phyloP scores from a whole-genome alignment of 2,888 invertebrate species.

The Epirrhoe tristata region DNA sequence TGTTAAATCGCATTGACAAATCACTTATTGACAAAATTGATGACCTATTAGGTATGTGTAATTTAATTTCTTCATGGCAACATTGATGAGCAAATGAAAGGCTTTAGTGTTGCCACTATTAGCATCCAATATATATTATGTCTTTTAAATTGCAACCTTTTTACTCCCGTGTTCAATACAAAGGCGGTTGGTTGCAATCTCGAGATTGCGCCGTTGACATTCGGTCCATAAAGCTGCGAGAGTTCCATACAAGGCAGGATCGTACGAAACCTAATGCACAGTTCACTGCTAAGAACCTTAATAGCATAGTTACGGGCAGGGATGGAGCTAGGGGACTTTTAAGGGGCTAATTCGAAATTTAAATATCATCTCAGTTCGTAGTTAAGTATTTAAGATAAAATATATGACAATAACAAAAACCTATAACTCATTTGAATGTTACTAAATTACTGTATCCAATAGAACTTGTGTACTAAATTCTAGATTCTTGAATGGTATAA shows the following conservation, averaged over 20 bases:
- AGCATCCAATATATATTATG: neutral
- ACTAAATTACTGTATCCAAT: too few species aligned
- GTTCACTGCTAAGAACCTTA: slow-evolving; percentile 35
- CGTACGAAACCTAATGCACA: slow-evolving; percentile 37
- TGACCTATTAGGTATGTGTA: too few species aligned
- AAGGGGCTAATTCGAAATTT: neutral
- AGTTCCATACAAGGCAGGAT: slow-evolving; percentile 40
- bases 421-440: too few species aligned
- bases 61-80: too few species aligned
- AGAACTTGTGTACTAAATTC: too few species aligned
- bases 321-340: neutral
- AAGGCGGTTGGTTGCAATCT: neutral
- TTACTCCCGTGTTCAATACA: neutral
- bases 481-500: too few species aligned
- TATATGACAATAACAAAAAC: too few species aligned
- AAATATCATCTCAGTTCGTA: neutral
- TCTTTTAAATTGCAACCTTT: neutral
- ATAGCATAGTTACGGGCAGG: slow-evolving; percentile 25
- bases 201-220: slow-evolving; percentile 28
- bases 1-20: too few species aligned
- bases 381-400: too few species aligned
- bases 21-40: too few species aligned
- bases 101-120: neutral
- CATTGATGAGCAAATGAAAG: too few species aligned
- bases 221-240: slow-evolving; percentile 34